Conservation (phyloP, 1,140 invertebrate species). For the Drosophila parvula region DNA sequence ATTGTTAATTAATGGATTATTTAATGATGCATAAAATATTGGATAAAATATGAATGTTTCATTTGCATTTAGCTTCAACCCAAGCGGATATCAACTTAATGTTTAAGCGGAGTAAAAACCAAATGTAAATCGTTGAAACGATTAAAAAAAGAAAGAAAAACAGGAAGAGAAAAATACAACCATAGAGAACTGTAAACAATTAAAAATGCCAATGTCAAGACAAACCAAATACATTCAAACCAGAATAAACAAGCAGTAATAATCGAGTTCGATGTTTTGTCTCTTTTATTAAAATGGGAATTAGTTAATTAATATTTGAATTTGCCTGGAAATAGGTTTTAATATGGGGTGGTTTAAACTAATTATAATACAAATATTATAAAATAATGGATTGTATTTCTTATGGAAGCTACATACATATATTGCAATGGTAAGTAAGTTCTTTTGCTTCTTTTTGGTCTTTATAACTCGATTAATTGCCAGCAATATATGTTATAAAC, state of each 20-base stretch:
- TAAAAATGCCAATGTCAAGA: conserved; percentile 51
- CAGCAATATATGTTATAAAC: no score
- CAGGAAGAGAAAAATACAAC: conserved; percentile 3
- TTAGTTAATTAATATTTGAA: neutral
- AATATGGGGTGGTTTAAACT: neutral
- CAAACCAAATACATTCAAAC: conserved; percentile 48
- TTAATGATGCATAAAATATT: conserved; percentile 78
- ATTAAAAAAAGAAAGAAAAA: conserved; percentile 34
- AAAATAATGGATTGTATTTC: neutral
- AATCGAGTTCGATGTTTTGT: conserved; percentile 3
- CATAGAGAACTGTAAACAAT: conserved; percentile 32
- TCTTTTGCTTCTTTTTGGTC: neutral
- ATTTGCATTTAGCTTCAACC: conserved; percentile 55
- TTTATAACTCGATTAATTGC: neutral
- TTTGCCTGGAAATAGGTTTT: neutral
- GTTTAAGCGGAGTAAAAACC: conserved; percentile 54
- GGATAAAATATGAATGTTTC: conserved; percentile 68
- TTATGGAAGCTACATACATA: neutral
- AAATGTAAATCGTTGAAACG: conserved; percentile 33
- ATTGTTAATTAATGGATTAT: conserved; percentile 82
- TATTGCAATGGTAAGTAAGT: neutral
- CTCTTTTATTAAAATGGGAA: neutral
- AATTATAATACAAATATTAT: neutral
- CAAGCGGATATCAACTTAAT: conserved; percentile 53
- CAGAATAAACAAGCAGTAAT: conserved; percentile 50